phyloP scores from a whole-genome alignment of 2,888 invertebrate genomes.

The Synanthedon vespiformis region DNA sequence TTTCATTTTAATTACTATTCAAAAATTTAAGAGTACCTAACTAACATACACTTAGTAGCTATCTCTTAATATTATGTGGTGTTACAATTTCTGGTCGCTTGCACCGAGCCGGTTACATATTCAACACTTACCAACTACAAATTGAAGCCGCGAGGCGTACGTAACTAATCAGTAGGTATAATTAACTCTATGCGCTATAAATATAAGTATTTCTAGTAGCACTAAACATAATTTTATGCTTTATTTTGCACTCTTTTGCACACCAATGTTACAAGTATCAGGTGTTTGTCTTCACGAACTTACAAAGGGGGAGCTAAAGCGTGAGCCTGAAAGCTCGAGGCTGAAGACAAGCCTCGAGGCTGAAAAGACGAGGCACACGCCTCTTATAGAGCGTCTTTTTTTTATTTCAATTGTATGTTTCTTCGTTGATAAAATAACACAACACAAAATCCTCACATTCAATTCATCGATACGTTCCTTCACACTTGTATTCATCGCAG shows the following conservation, averaged over 20 bases:
- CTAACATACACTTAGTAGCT: constrained; percentile 22
- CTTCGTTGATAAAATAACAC: constrained; percentile 20
- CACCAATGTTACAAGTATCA: constrained; percentile 20
- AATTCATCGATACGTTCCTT: constrained; percentile 33
- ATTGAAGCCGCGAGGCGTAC: constrained; percentile 24
- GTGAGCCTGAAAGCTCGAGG: too few species aligned
- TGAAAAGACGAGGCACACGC: too few species aligned
- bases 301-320: constrained; percentile 36
- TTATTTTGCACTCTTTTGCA: constrained; percentile 35
- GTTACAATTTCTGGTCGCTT: constrained; percentile 47
- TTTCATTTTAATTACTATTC: constrained; percentile 25
- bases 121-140: constrained; percentile 27
- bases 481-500: constrained; percentile 37
- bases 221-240: constrained; percentile 62
- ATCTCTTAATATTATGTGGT: constrained; percentile 48
- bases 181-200: constrained; percentile 35
- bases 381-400: constrained; percentile 17
- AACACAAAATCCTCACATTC: constrained; percentile 31
- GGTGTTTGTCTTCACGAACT: constrained; percentile 19
- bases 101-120: constrained; percentile 19
- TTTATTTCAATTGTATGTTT: constrained; percentile 20
- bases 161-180: constrained; percentile 13
- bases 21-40: constrained; percentile 30
- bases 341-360: too few species aligned
- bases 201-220: constrained; percentile 40